A percentile compares a stretch with the other conserved stretches of the same genome.
These are phyloP conservation scores for Globodera rostochiensis DNA, from an alignment of 1,140 invertebrate species.

Conservation along the genomic window DNA sequence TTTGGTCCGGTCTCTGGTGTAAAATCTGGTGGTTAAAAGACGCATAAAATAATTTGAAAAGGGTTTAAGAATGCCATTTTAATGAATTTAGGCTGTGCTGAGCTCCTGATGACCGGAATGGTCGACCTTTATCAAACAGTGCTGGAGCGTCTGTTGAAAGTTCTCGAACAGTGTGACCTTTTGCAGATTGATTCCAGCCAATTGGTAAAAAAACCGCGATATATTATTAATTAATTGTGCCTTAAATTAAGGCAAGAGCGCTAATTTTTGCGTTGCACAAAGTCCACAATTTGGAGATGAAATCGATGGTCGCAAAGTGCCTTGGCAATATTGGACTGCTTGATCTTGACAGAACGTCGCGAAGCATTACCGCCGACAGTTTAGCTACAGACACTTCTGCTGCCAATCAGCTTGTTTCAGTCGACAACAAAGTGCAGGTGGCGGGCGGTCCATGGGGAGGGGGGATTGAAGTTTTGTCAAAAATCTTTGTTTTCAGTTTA, in stretches of 20 bases:
- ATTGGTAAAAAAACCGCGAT: background rate
- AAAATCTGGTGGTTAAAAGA: too few relatives aligned
- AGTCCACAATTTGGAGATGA: background rate
- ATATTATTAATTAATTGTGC: background rate
- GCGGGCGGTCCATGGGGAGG: too few relatives aligned
- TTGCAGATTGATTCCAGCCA: background rate
- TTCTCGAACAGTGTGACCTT: background rate
- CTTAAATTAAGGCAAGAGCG: background rate
- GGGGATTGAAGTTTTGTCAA: too few relatives aligned
- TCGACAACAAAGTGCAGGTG: background rate
- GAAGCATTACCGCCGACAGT: background rate
- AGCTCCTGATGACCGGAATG: background rate
- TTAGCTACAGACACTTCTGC: background rate
- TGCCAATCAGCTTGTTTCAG: background rate
- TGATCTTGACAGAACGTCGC: background rate
- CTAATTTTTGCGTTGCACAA: background rate
- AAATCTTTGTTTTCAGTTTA: background rate
- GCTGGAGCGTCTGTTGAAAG: background rate
- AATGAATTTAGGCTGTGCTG: background rate
- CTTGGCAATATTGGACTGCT: background rate
- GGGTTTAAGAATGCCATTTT: too few relatives aligned
- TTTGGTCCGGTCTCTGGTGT: too few relatives aligned
- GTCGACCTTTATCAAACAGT: background rate
- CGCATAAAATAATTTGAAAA: too few relatives aligned
- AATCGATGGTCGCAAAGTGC: background rate